Percentiles rank a stretch among this genome's conserved stretches.
Conservation (phyloP, 2,888 invertebrate species). For the Acrocyrtus sp. region DNA sequence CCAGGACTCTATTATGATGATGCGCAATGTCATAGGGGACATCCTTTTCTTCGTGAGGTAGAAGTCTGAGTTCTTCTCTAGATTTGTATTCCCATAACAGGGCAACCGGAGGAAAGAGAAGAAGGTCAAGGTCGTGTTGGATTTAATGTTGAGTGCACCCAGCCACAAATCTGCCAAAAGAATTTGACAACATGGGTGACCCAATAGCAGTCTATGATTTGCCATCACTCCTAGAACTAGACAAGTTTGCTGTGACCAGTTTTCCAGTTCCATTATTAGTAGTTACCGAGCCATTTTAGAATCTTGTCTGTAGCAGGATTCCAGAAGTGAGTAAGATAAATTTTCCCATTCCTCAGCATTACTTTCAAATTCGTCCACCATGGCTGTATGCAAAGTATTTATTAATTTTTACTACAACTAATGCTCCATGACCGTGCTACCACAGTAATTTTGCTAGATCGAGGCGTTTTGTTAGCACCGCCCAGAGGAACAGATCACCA, state of each 20-base stretch:
- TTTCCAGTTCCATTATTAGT: slow-evolving; percentile 87
- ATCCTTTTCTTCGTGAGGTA: slow-evolving; percentile 95
- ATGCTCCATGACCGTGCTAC: slow-evolving; percentile 98
- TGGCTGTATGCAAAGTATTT: slow-evolving; percentile 96
- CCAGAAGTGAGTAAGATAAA: slow-evolving; percentile 79
- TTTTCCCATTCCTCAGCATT: slow-evolving; percentile 94
- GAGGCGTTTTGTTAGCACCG: slow-evolving; percentile 95
- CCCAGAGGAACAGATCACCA: slow-evolving; percentile 73
- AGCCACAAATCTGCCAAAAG: slow-evolving; percentile 99
- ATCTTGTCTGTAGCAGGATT: slow-evolving; percentile 96
- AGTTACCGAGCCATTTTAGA: slow-evolving; percentile 91
- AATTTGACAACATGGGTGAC: slow-evolving; percentile 93
- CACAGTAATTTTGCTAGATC: slow-evolving; percentile 98
- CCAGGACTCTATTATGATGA: not conserved
- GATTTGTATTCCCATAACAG: slow-evolving; percentile 87
- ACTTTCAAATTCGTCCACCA: slow-evolving; percentile 90
- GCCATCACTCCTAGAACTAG: slow-evolving; percentile 95
- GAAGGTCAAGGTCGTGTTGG: slow-evolving; percentile 87
- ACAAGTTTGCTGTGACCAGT: slow-evolving; percentile 99
- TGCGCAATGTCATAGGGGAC: not conserved
- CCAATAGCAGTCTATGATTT: slow-evolving; percentile 95
- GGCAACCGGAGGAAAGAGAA: slow-evolving; percentile 48
- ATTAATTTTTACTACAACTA: slow-evolving; percentile 94
- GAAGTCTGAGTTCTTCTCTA: slow-evolving; percentile 94
- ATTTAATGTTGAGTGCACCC: slow-evolving; percentile 95